Conservation (phyloP, 2,797 vertebrate genomes). For the Siniperca scherzeri region DNA sequence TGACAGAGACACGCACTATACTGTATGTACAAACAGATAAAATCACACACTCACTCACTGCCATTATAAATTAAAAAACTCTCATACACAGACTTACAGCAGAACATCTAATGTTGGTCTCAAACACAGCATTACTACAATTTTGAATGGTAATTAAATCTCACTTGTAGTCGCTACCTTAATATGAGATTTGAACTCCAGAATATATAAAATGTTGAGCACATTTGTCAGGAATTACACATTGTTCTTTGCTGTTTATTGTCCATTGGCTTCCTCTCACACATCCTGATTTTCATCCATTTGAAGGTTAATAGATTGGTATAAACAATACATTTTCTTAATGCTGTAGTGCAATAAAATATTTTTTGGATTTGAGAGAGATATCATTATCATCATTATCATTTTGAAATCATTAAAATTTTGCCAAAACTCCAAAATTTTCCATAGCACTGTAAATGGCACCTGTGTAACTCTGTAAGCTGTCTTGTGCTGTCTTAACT, state of each 20-base stretch:
- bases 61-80: constrained; percentile 15
- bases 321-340: background rate
- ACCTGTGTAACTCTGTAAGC: background rate
- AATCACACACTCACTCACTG: constrained; percentile 9
- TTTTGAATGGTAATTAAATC: background rate
- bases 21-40: constrained; percentile 1
- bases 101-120: background rate
- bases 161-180: background rate
- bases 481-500: background rate
- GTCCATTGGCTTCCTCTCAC: too few species aligned
- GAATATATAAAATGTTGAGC: too few species aligned
- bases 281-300: background rate
- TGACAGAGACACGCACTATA: background rate
- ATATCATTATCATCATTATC: too few species aligned
- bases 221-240: background rate
- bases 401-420: too few species aligned
- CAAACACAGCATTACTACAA: background rate
- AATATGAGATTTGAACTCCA: too few species aligned
- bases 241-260: background rate
- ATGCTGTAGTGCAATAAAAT: background rate
- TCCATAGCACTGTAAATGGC: background rate
- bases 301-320: background rate
- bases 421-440: too few species aligned
- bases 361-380: background rate
- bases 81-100: background rate